Conservation (phyloP, 1,140 invertebrate genomes). For the Leptonema lineaticorne region DNA sequence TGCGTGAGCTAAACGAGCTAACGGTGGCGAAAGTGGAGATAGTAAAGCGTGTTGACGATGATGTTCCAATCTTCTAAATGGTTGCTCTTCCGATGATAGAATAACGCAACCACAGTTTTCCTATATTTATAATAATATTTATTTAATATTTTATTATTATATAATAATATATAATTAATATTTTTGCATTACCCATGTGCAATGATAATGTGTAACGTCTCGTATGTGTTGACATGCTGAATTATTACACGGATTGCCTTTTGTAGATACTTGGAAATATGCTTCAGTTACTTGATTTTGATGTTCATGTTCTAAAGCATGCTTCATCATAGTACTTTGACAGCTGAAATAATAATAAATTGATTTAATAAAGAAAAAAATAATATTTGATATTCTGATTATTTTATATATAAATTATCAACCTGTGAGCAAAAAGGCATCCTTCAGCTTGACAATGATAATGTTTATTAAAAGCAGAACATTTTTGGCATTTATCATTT, state of each 20-base stretch:
- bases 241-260: slow-evolving; percentile 64
- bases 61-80: slow-evolving; percentile 85
- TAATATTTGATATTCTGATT: slow-evolving; percentile 21
- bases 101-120: slow-evolving; percentile 86
- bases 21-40: slow-evolving; percentile 60
- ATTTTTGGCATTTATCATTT: slow-evolving; percentile 65
- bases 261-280: slow-evolving; percentile 67
- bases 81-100: slow-evolving; percentile 74
- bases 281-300: slow-evolving; percentile 82
- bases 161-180: not conserved
- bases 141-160: not conserved
- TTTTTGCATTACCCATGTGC: slow-evolving; percentile 65
- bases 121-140: slow-evolving; percentile 53
- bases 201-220: slow-evolving; percentile 86
- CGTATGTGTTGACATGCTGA: slow-evolving; percentile 74
- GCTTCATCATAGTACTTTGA: slow-evolving; percentile 79
- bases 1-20: slow-evolving; percentile 48
- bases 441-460: slow-evolving; percentile 74
- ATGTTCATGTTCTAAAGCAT: slow-evolving; percentile 82
- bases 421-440: slow-evolving; percentile 70
- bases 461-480: slow-evolving; percentile 70
- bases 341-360: slow-evolving; percentile 55
- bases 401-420: not conserved
- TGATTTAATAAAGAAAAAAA: not conserved
- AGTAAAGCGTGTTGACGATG: slow-evolving; percentile 79